Percentiles rank a stretch among this genome's conserved stretches.
These are phyloP conservation scores for Protaetia brevitarsis DNA, from an alignment of 1,140 invertebrate genomes.

Conservation along the genomic window DNA sequence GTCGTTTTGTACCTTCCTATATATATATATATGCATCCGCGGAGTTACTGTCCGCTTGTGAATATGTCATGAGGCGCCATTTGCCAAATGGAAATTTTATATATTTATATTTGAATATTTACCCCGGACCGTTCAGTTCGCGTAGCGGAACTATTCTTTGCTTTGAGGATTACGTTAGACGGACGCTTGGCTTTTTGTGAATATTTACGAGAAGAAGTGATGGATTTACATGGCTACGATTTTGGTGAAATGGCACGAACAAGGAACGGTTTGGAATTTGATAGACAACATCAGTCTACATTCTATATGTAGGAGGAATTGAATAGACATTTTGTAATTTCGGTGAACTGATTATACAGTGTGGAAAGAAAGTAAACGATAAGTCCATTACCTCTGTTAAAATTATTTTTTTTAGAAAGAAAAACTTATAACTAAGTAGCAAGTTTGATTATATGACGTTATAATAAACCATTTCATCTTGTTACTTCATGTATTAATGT, in stretches of 20 bases:
- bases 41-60: slow-evolving; percentile 43
- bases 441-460: no score
- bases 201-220: neutral
- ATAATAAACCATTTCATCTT: no score
- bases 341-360: no score
- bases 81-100: slow-evolving; percentile 49
- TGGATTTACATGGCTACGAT: neutral
- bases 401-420: no score
- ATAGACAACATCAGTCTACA: no score
- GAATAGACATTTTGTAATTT: no score
- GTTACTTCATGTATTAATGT: no score
- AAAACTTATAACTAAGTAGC: no score
- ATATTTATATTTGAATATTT: slow-evolving; percentile 46
- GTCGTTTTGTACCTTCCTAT: slow-evolving; percentile 13
- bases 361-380: no score
- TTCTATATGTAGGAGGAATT: no score
- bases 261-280: no score
- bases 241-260: neutral
- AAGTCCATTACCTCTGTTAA: no score
- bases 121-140: neutral
- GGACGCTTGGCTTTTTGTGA: slow-evolving; percentile 8
- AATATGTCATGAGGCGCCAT: slow-evolving; percentile 47
- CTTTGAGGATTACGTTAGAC: slow-evolving; percentile 13
- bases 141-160: slow-evolving; percentile 27
- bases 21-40: slow-evolving; percentile 35